Base-by-base conservation (phyloP, 2,113 vertebrate species). In the Macroglossus sobrinus region DNA sequence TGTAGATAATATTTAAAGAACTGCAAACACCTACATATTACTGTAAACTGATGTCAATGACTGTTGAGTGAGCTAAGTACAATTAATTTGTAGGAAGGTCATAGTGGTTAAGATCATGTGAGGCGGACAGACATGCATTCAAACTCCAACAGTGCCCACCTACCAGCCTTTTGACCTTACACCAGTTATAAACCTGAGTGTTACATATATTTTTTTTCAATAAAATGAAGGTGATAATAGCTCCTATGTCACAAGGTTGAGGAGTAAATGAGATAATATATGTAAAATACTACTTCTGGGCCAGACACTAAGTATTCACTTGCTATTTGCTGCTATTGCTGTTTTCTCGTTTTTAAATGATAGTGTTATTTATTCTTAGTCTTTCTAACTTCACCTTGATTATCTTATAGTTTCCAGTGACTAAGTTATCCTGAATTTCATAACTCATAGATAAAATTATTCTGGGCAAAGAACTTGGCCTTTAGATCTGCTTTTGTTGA, bases 401-500 rank as follows among this genome's bases (percentile, higher is more conserved):
- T 55, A 47, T 95, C 35, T 89, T 78, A 11, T 45, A 74, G 33
- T 15, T 61, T 81, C 38, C 22, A 76, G 45, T 86, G 40, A 68
- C 24, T 66, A 82, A 75, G 13, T 89, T 89, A 78, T 59, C 47
- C 38, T 69, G 63, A 89, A 92, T 96, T 89, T 86, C 28, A 68
- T 85, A 89, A 68, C 71, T 82, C 68, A 79, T 55, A 92, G 63
- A 91, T 92, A 26, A 89, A 95, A 57, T 43, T 85, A 63, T 86
- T 95, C 57, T 86, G 59, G 87, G 40, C 16, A 80, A 69, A 96
- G 91, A 50, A 8, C 43, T 30, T 92, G 43, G 43, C 40, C 50
- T 96, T 96, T 96, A 84, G 13, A 53, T 84, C 21, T 84, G 19
- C 35, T 76, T 97, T 94, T 92, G 15, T 75, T 85, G 4, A 80